Conservation (phyloP, 2,113 vertebrate species). For the Bubo blakistoni region DNA sequence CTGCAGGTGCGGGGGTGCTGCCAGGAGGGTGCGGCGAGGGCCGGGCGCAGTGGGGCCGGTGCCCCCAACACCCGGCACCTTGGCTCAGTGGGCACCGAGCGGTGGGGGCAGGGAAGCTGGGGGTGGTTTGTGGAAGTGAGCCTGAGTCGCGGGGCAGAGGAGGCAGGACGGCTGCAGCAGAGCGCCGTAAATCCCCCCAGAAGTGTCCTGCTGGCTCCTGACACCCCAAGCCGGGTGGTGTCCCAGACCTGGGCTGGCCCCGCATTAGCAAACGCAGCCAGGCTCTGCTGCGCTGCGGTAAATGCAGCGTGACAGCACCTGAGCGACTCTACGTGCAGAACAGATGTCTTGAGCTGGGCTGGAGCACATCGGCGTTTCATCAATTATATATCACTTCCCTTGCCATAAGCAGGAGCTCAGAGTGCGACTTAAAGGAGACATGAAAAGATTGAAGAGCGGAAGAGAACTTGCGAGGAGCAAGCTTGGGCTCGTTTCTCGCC, state of each 20-base stretch:
- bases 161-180: neutral
- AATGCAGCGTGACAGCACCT: conserved; percentile 69
- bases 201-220: neutral
- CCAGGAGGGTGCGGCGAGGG: neutral
- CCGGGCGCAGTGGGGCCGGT: no score
- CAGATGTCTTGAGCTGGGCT: conserved; percentile 69
- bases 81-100: neutral
- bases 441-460: neutral
- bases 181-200: neutral
- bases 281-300: neutral
- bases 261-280: neutral
- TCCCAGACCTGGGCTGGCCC: neutral
- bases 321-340: conserved; percentile 62
- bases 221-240: neutral
- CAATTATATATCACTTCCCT: conserved; percentile 70
- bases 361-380: conserved; percentile 63
- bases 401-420: neutral
- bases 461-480: neutral
- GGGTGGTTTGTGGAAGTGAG: neutral
- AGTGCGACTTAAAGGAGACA: neutral
- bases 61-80: no score
- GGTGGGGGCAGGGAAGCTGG: neutral
- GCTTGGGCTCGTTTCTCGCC: rapidly evolving
- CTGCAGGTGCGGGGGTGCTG: neutral
- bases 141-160: neutral